Base-by-base conservation (phyloP, 2,113 vertebrate genomes). In the Silurus glanis region DNA sequence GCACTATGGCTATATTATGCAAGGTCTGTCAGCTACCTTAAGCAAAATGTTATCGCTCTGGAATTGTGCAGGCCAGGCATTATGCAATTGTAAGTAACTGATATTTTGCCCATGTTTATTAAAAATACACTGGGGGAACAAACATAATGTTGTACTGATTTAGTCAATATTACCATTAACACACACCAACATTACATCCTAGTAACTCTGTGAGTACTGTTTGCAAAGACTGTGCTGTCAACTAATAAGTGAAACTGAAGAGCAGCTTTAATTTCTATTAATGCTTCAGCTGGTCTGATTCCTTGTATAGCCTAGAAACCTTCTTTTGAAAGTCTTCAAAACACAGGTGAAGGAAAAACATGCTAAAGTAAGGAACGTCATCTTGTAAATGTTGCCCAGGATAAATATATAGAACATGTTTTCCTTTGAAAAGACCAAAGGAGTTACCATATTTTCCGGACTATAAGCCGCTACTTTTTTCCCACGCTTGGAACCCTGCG, bases 211-310 rank as follows among this genome's bases (percentile, higher is more conserved):
- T 49, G 23, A 25, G 45, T 16, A 78, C 5, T 28, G 12, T 55
- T 16, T 3, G 25, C 10, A 0, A 0, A 28, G 45, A 7, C 6
- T 71, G 69, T 72, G 37, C 62, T 55, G 45, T 59, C 19, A 75
- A 47, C 66, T 82, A 55, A 8, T n/a, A n/a, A 80, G 55, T 87
- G 90, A 90, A 93, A 93, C 87, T 53, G 81, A 90, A 94, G 83
- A 86, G 84, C 53, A 62, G 75, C 80, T 49, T 53, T 62, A 59
- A 87, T 55, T 83, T 75, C 89, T 92, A 91, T 86, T 91, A 92
- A 93, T 93, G 93, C 84, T 49, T 23, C 53, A 66, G 61, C 84
- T 74, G 16, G 19, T 83, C 87, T 82, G 78, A 86, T 87, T 82
- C 86, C 59, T 55, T 83, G 87, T 91, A 90, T 83, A 88, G 90